Percentiles rank a stretch among this genome's conserved stretches.
phyloP scores from a whole-genome alignment of 2,888 invertebrate species.

The Caenorhabditis sp. region DNA sequence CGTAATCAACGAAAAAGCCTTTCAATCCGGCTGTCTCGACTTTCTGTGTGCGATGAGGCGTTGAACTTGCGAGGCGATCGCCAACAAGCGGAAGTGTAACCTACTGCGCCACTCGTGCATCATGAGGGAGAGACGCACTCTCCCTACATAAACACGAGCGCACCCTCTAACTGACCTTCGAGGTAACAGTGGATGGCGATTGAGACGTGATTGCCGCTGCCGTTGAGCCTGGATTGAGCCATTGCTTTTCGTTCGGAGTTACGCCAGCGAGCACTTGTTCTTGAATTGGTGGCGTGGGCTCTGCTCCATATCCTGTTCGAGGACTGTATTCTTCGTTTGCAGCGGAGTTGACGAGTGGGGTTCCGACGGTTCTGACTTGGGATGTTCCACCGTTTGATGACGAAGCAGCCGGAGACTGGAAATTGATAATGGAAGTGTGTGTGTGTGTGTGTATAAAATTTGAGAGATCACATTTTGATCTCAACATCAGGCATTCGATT shows the following conservation, averaged over 20 bases:
- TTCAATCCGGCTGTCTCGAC: slow-evolving; percentile 44
- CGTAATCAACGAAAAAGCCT: slow-evolving; percentile 63
- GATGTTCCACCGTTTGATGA: slow-evolving; percentile 18
- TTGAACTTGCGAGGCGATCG: slow-evolving; percentile 12
- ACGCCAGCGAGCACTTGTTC: slow-evolving; percentile 29
- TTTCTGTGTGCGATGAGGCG: slow-evolving; percentile 60
- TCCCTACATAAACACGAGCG: slow-evolving; percentile 11
- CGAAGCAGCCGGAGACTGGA: slow-evolving; percentile 26
- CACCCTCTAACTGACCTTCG: slow-evolving; percentile 21
- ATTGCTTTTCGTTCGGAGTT: slow-evolving; percentile 52
- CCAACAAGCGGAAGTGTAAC: slow-evolving; percentile 6
- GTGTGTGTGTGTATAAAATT: background rate
- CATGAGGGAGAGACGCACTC: background rate
- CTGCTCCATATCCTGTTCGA: slow-evolving; percentile 54
- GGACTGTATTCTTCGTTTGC: slow-evolving; percentile 54
- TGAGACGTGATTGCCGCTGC: slow-evolving; percentile 12
- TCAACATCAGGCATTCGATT: background rate
- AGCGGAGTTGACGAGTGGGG: slow-evolving; percentile 37
- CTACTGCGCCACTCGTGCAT: slow-evolving; percentile 49
- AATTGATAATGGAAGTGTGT: background rate
- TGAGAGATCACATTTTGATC: slow-evolving; percentile 26
- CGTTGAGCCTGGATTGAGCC: slow-evolving; percentile 20
- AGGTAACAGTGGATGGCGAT: slow-evolving; percentile 9
- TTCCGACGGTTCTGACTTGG: slow-evolving; percentile 35
- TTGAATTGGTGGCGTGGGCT: slow-evolving; percentile 36